Evolutionary conservation across 1,140 invertebrate species (phyloP).

Genomic region (Panagrolaimus sp.): DNA sequence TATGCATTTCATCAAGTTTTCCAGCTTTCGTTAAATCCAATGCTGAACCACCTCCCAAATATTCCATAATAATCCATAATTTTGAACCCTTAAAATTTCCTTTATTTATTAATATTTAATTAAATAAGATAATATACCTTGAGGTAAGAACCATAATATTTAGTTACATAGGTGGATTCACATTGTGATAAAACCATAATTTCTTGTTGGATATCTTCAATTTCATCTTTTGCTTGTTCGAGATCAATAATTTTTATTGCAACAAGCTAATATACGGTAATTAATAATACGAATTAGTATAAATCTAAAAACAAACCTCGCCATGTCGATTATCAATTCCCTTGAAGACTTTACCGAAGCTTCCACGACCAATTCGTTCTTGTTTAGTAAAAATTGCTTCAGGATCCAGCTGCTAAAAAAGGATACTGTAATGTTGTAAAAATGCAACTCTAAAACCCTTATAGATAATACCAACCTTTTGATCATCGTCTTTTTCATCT

Average conservation of each 20-base stretch:
- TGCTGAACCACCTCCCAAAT: slow-evolving; percentile 94
- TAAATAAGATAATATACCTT: slow-evolving; percentile 66
- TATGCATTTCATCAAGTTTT: slow-evolving; percentile 96
- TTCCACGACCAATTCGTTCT: slow-evolving; percentile 96
- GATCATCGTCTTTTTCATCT: too few species aligned
- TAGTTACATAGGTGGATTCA: slow-evolving; percentile 95
- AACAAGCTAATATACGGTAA: slow-evolving; percentile 73
- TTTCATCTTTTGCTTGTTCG: slow-evolving; percentile 99
- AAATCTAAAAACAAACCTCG: slow-evolving; percentile 64
- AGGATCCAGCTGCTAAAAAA: slow-evolving; percentile 69
- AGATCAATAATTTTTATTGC: slow-evolving; percentile 99
- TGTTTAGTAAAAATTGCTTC: slow-evolving; percentile 98
- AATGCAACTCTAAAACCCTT: too few species aligned
- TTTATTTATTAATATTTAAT: too few species aligned
- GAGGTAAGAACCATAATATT: slow-evolving; percentile 92
- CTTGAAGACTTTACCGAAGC: slow-evolving; percentile 98
- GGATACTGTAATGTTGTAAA: neutral
- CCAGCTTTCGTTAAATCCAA: slow-evolving; percentile 98
- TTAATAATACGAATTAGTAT: too few species aligned
- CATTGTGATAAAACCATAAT: slow-evolving; percentile 99
- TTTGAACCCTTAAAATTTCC: slow-evolving; percentile 80
- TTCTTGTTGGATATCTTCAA: slow-evolving; percentile 99
- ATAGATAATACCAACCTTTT: too few species aligned
- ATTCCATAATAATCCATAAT: slow-evolving; percentile 99
- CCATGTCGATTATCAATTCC: slow-evolving; percentile 94